These are phyloP conservation scores for Sitobion miscanthi DNA, from an alignment of 1,140 invertebrate species.

Conservation along the genomic window DNA sequence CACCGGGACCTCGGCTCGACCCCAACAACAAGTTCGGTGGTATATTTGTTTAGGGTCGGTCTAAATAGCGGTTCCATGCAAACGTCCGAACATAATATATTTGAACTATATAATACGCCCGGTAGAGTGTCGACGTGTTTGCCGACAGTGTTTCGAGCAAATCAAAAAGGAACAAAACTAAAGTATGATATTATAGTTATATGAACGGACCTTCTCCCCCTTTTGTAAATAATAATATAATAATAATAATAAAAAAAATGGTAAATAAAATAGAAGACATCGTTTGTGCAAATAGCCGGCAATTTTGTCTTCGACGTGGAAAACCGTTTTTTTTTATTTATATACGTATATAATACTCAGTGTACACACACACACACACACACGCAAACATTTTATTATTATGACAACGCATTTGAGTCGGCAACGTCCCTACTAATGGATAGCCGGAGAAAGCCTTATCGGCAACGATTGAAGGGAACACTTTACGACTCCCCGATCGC, in stretches of 20 bases:
- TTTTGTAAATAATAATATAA: constrained; percentile 52
- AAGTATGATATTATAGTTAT: constrained; percentile 27
- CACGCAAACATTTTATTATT: constrained; percentile 45
- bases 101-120: constrained; percentile 30
- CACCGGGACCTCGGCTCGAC: not conserved
- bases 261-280: constrained; percentile 37
- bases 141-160: constrained; percentile 48
- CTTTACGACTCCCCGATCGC: constrained; percentile 56
- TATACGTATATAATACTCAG: not conserved
- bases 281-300: constrained; percentile 48
- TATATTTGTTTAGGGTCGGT: constrained; percentile 54
- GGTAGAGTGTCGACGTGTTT: constrained; percentile 54
- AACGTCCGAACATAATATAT: constrained; percentile 54
- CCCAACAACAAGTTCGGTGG: not conserved
- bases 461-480: constrained; percentile 48
- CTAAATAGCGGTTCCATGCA: constrained; percentile 51
- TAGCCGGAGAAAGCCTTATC: constrained; percentile 35
- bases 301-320: constrained; percentile 13
- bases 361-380: not conserved
- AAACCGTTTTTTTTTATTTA: constrained; percentile 20
- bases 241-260: constrained; percentile 15
- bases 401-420: not conserved
- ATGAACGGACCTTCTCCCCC: not conserved
- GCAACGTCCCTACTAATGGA: constrained; percentile 45
- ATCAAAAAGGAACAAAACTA: constrained; percentile 54